Evolutionary conservation across 1,140 invertebrate species (phyloP).

Genomic region (Spodoptera frugiperda): DNA sequence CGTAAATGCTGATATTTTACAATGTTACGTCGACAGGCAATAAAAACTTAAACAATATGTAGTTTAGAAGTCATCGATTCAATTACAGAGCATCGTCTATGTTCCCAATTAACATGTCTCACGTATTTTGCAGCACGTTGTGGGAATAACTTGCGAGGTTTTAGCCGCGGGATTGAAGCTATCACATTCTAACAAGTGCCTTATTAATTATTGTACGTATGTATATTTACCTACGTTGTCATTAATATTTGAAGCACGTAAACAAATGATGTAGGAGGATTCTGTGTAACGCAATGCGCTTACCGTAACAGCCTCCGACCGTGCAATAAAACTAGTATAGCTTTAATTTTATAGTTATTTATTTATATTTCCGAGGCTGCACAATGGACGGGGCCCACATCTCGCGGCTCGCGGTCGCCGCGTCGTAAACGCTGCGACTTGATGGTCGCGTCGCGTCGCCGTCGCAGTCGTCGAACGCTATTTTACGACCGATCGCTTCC

Average conservation of each 20-base stretch:
- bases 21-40: neutral
- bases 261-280: constrained; percentile 17
- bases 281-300: constrained; percentile 21
- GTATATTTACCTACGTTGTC: neutral
- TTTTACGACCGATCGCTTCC: constrained; percentile 56
- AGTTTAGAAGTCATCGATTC: constrained; percentile 8
- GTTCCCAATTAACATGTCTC: constrained; percentile 28
- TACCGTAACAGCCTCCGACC: constrained; percentile 41
- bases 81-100: neutral
- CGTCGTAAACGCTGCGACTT: constrained; percentile 44
- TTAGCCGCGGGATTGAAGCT: neutral
- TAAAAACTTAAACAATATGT: constrained; percentile 13
- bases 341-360: constrained; percentile 45
- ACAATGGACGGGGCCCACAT: constrained; percentile 48
- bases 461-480: constrained; percentile 40
- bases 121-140: constrained; percentile 22
- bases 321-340: constrained; percentile 53
- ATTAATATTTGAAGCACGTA: constrained; percentile 5
- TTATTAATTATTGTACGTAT: neutral
- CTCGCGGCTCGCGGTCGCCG: constrained; percentile 33
- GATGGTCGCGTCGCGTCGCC: constrained; percentile 5
- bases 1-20: too few species aligned
- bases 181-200: constrained; percentile 1
- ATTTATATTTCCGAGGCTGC: constrained; percentile 49
- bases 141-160: constrained; percentile 21